Evolutionary conservation across 2,797 vertebrate species (phyloP), one percentile per base, ranked within the genome.

Genomic region (Aldrovandia affinis): DNA sequence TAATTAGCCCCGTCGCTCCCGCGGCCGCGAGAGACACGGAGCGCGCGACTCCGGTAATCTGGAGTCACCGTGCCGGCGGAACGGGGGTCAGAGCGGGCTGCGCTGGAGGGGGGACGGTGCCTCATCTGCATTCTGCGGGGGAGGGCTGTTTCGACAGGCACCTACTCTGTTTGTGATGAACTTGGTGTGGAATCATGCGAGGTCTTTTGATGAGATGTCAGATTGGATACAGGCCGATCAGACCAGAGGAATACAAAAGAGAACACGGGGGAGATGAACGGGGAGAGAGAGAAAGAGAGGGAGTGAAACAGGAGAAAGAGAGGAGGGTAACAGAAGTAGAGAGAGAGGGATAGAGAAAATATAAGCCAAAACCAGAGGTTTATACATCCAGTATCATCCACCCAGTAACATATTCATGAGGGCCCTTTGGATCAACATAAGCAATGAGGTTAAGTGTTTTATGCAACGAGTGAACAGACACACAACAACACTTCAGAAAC

Each of bases 21-120:
- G 44, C 25, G 52, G 79, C 1, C 7, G 54, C 55, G 18, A 20
- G 55, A 36, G 33, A 36, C 52, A 59, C 4, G 2, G 33, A 22
- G 55, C 15, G 18, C 6, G 3, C 18, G 52, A 20, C 50, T 57
- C 52, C 14, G 30, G 20, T 54, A 33, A 63, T 82, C 57, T 18
- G 59, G 14, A 92, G 92, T 94, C 93, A 93, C 92, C 91, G 95
- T 93, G 92, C 91, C 91, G 92, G 87, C 91, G 88, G 92, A 90
- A 94, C 91, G 96, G 95, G 95, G 95, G 95, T 95, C 94, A 96
- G 86, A 92, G 92, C 93, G 92, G 90, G 93, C 92, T 89, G 87
- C 5, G 2, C 91, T 91, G 94, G 90, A 87, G 86, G 79, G 89
- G 90, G 88, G 90, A 87, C 33, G 18, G 36, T 4, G 95, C 94